phyloP scores from a whole-genome alignment of 2,797 vertebrate species.

The Chromobotia macracanthus region DNA sequence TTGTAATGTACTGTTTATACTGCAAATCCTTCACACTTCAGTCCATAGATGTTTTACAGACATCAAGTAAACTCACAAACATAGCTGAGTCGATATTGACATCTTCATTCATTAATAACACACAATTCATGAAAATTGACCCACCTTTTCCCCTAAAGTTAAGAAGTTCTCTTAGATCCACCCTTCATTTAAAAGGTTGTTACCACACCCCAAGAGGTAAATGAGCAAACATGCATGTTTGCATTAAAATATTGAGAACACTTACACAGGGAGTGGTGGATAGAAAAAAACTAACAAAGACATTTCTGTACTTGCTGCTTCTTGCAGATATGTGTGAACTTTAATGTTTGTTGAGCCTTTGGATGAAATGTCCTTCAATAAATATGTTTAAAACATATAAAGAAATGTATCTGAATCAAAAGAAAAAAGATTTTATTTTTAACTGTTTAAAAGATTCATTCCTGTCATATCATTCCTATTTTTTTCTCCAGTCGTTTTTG shows the following conservation, averaged over 20 bases:
- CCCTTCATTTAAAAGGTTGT: not conserved
- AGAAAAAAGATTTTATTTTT: not conserved
- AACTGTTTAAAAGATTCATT: not conserved
- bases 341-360: not conserved
- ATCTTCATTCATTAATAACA: too few relatives aligned
- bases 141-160: too few relatives aligned
- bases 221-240: not conserved
- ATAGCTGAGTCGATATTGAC: too few relatives aligned
- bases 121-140: too few relatives aligned
- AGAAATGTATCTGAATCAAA: too few relatives aligned
- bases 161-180: not conserved
- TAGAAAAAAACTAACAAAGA: not conserved
- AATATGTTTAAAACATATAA: not conserved
- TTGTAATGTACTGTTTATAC: too few relatives aligned
- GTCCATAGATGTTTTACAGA: too few relatives aligned
- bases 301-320: not conserved
- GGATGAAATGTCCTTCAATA: not conserved
- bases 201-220: not conserved
- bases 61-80: too few relatives aligned
- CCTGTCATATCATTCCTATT: not conserved
- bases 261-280: not conserved
- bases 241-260: not conserved
- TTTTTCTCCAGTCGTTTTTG: not conserved
- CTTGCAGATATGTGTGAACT: not conserved
- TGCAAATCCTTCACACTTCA: too few relatives aligned